These are phyloP conservation scores for Drosophila arawakana DNA, from an alignment of 1,140 invertebrate genomes.

Conservation along the genomic window DNA sequence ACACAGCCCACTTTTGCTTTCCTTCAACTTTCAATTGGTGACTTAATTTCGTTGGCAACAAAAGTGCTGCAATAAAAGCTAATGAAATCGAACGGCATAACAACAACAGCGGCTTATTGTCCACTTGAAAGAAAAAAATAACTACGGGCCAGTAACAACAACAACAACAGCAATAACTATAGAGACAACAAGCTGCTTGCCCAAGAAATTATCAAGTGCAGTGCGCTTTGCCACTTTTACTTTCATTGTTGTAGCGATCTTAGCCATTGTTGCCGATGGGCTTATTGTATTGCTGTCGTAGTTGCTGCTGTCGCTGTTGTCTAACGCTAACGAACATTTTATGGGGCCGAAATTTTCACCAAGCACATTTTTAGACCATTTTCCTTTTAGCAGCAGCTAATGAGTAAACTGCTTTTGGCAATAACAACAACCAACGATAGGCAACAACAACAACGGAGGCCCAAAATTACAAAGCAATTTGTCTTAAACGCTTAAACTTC, in stretches of 20 bases:
- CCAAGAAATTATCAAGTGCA: slow-evolving; percentile 81
- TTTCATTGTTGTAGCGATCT: slow-evolving; percentile 71
- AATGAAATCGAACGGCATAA: slow-evolving; percentile 73
- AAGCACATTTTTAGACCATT: slow-evolving; percentile 51
- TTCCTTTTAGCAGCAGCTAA: slow-evolving; percentile 76
- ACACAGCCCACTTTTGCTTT: slow-evolving; percentile 67
- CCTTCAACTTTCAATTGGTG: slow-evolving; percentile 74
- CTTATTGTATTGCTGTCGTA: slow-evolving; percentile 30
- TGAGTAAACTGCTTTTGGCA: slow-evolving; percentile 70
- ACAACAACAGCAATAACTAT: slow-evolving; percentile 24
- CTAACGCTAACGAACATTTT: slow-evolving; percentile 59
- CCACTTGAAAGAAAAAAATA: slow-evolving; percentile 22
- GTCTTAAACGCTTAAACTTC: slow-evolving; percentile 53
- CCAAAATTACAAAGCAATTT: slow-evolving; percentile 79
- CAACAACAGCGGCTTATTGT: slow-evolving; percentile 52
- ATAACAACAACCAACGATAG: slow-evolving; percentile 12
- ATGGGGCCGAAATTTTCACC: slow-evolving; percentile 61
- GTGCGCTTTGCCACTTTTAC: slow-evolving; percentile 70
- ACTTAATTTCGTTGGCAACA: slow-evolving; percentile 74
- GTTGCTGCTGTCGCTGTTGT: slow-evolving; percentile 20
- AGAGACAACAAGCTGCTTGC: slow-evolving; percentile 47
- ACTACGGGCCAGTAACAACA: slow-evolving; percentile 15
- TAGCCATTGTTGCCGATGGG: slow-evolving; percentile 37
- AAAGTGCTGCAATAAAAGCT: slow-evolving; percentile 65
- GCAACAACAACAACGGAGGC: slow-evolving; percentile 5